A percentile compares a stretch with the other conserved stretches of the same genome.
Conservation (phyloP, 2,113 vertebrate genomes). For the Thryonomys swinderianus region DNA sequence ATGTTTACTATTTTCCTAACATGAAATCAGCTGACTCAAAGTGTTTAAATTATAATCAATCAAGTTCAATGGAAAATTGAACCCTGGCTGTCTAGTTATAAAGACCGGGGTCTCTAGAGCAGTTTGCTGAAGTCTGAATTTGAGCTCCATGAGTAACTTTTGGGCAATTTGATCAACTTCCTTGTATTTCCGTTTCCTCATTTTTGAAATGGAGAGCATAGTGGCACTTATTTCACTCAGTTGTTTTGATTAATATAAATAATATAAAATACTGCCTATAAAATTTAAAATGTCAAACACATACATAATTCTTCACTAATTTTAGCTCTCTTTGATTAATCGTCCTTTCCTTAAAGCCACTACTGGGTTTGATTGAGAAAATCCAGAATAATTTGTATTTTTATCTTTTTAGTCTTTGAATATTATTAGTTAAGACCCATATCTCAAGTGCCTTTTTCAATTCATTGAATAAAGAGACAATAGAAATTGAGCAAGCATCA, state of each 20-base stretch:
- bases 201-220: not conserved
- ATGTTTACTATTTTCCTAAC: not conserved
- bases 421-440: not conserved
- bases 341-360: not conserved
- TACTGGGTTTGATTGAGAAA: not conserved
- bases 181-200: not conserved
- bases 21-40: not conserved
- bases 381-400: not conserved
- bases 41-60: not conserved
- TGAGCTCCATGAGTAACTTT: not conserved
- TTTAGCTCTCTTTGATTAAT: not conserved
- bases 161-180: not conserved
- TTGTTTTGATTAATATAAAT: not conserved
- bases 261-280: not conserved
- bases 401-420: not conserved
- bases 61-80: not conserved
- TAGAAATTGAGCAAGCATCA: not conserved
- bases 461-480: not conserved
- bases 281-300: not conserved
- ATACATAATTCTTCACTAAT: not conserved
- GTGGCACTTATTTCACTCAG: not conserved
- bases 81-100: not conserved
- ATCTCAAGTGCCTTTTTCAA: not conserved
- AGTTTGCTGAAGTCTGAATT: not conserved
- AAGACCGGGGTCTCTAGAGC: rapidly evolving